phyloP scores from a whole-genome alignment of 2,113 vertebrate genomes.

The Osmerus mordax region DNA sequence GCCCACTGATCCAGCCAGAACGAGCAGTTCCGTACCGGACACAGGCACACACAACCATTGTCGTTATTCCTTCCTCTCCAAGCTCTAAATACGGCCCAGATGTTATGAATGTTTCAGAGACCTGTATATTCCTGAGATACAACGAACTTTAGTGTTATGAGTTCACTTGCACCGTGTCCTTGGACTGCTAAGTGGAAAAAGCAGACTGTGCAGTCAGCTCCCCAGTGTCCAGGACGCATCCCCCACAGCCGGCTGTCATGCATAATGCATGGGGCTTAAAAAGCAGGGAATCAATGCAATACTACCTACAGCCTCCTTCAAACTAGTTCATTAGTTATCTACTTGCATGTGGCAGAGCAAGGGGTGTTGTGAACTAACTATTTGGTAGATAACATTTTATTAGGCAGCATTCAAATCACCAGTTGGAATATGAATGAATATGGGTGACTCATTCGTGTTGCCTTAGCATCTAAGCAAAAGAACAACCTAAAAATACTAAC shows the following conservation, averaged over 20 bases:
- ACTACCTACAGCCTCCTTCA: not conserved
- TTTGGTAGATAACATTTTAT: too few species aligned
- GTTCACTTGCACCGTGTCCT: not conserved
- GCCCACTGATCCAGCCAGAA: not conserved
- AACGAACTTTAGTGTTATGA: not conserved
- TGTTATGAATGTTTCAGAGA: constrained; percentile 22
- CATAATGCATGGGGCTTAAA: constrained; percentile 8
- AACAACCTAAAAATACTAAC: too few species aligned
- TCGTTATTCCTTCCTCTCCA: constrained; percentile 10
- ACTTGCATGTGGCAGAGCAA: too few species aligned
- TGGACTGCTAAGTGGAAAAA: not conserved
- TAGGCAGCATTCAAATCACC: not conserved
- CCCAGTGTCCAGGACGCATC: not conserved
- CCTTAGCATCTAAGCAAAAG: too few species aligned
- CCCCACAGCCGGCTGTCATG: not conserved
- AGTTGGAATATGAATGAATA: not conserved
- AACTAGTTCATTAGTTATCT: not conserved
- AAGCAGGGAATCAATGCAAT: not conserved
- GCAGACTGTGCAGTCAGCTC: not conserved
- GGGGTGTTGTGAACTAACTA: too few species aligned
- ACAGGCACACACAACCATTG: constrained; percentile 26
- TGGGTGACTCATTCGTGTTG: too few species aligned
- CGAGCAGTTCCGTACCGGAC: constrained; percentile 20
- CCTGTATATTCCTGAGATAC: constrained; percentile 11
- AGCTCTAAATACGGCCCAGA: constrained; percentile 42